These are phyloP conservation scores for Rallus crepitans DNA, from an alignment of 2,797 vertebrate genomes.

Conservation along the genomic window DNA sequence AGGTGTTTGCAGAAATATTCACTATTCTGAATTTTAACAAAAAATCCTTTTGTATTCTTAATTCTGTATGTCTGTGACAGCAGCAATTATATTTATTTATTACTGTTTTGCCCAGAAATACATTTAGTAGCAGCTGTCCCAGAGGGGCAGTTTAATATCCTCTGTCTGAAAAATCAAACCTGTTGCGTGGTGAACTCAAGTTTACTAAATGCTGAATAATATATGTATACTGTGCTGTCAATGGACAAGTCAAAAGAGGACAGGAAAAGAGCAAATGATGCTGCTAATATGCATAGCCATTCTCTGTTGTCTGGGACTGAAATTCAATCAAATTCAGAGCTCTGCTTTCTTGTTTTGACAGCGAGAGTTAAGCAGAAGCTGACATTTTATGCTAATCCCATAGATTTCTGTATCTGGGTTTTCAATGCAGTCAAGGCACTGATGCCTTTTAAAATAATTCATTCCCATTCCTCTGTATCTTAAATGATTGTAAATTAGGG, in stretches of 20 bases:
- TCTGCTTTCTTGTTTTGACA: background rate
- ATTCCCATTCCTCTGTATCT: background rate
- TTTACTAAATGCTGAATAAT: background rate
- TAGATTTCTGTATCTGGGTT: background rate
- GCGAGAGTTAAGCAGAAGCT: background rate
- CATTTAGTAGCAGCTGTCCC: background rate
- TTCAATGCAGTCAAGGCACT: background rate
- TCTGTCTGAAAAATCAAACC: background rate
- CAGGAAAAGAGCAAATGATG: background rate
- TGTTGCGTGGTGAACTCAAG: background rate
- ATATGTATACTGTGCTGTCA: background rate
- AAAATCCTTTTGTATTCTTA: background rate
- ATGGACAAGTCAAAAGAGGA: background rate
- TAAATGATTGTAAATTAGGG: background rate
- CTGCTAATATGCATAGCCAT: background rate
- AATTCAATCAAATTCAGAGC: background rate
- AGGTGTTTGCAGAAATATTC: background rate
- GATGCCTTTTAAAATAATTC: background rate
- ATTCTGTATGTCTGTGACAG: background rate
- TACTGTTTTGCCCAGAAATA: background rate
- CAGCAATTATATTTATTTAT: background rate
- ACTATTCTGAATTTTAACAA: background rate
- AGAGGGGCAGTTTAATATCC: background rate
- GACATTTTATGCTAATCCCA: background rate
- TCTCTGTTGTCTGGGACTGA: background rate